Base-by-base conservation (phyloP, 2,113 vertebrate genomes). In the Pedionomus torquatus region DNA sequence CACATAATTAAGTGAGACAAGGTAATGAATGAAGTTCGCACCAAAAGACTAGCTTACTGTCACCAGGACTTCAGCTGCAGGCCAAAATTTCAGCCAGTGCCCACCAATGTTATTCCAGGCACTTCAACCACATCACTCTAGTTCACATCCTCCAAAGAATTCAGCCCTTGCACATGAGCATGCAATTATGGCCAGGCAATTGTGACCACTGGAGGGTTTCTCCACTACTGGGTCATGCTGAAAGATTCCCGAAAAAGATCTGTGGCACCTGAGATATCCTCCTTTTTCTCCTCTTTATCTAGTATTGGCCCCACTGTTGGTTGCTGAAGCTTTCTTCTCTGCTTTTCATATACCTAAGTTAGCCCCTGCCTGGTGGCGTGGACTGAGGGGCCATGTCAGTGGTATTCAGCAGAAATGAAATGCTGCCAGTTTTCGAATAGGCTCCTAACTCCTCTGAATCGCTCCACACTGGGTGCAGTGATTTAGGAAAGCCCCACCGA, bases 171-270 rank as follows among this genome's bases (percentile, higher is more conserved):
- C 70, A 57, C 43, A 90, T 3, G 25, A 94, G 13, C 79, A 70
- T 92, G 37, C 66, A 94, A 69, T 83, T 85, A 80, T 65, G 71
- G 88, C 54, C 30, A 57, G 54, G n/a, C 16, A 61, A 30, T 41
- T 68, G 52, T 76, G 39, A 72, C 77, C 49, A 35, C 57, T 51
- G 64, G 4, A 93, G 19, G 31, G 24, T 81, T 94, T 92, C 55
- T 88, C 74, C 75, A 81, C 21, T 78, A 70, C 26, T 65, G 28
- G 24, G 6, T 77, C 64, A 72, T 83, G 33, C 75, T 69, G 60
- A 93, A 87, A 90, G 70, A 48, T 31, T 77, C 46, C 87, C 84
- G 74, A 37, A 78, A 90, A 91, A 64, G 58, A 41, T 19, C 70
- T 75, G 25, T 41, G 60, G 48, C 55, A 71, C 51, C 25, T 37